Base-by-base conservation (phyloP, 2,888 invertebrate genomes). In the Glaucopsyche alexis region DNA sequence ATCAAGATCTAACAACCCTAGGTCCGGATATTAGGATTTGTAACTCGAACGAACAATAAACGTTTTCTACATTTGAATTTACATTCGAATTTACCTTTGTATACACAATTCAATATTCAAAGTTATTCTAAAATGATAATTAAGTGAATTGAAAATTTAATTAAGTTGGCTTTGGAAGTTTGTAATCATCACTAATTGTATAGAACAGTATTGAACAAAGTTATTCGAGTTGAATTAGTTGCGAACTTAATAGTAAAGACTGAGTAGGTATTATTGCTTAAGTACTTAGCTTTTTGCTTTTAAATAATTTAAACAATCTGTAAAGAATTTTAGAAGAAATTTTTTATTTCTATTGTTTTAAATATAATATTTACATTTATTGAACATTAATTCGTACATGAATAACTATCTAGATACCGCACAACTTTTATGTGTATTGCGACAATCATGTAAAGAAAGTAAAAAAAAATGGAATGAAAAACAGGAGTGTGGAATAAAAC, bases 11-110 rank as follows among this genome's bases (percentile, higher is more conserved):
- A 19, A 16, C 55, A 55, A 4, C 55, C 19, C 55, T 55, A 55
- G 19, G 19, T 55, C 55, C 55, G 55, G 55, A 55, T 55, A 55
- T 55, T 55, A 55, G 11, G 11, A 55, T 19, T 55, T 55, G 55
- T 19, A 19, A 55, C 55, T 9, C 9, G 55, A 8, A 19, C 55
- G 55, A 55, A 55, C 19, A 55, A 19, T 55, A 55, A 55, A 8
- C 55, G 11, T 55, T 55, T 55, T 55, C 19, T 19, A 19, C 55
- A 4, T 55, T 19, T 19, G 19, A 55, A 19, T 55, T 55, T 55
- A 55, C 55, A 9, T 19, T 55, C n/a, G n/a, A n/a, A n/a, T n/a
- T 29, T 29, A 29, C 29, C 29, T 29, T 29, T 9, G 19, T 16
- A 55, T 55, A 55, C 19, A 55, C 42, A 9, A 55, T 55, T 55